These are phyloP conservation scores for Danaus chrysippus DNA, from an alignment of 2,888 invertebrate species.

Conservation along the genomic window DNA sequence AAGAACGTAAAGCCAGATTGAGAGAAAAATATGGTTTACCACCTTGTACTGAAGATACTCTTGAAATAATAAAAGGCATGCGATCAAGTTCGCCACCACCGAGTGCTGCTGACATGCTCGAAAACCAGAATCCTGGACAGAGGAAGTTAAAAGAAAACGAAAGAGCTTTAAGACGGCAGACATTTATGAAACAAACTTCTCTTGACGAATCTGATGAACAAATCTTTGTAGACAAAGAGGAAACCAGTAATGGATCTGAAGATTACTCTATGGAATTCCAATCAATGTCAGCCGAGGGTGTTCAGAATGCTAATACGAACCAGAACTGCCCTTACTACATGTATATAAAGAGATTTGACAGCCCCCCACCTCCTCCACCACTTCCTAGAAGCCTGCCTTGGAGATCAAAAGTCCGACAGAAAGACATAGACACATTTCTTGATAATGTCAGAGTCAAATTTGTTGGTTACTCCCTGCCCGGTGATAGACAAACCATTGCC, in stretches of 20 bases:
- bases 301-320: constrained; percentile 58
- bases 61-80: constrained; percentile 96
- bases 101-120: constrained; percentile 92
- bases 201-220: constrained; percentile 89
- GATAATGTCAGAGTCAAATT: constrained; percentile 96
- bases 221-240: constrained; percentile 85
- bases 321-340: constrained; percentile 65
- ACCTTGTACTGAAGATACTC: constrained; percentile 92
- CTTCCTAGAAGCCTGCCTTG: constrained; percentile 88
- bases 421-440: constrained; percentile 95
- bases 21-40: constrained; percentile 85
- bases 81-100: constrained; percentile 96
- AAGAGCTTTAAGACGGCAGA: constrained; percentile 84
- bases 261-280: constrained; percentile 81
- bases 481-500: constrained; percentile 92
- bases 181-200: constrained; percentile 95
- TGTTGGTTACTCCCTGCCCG: constrained; percentile 94
- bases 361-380: constrained; percentile 70
- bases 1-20: constrained; percentile 85
- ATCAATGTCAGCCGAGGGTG: constrained; percentile 62
- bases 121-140: constrained; percentile 89
- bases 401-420: constrained; percentile 96
- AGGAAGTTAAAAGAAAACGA: constrained; percentile 76
- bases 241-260: constrained; percentile 80
- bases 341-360: constrained; percentile 69